Evolutionary conservation across 2,113 vertebrate species (phyloP).

Genomic region (Lophotis ruficrista): DNA sequence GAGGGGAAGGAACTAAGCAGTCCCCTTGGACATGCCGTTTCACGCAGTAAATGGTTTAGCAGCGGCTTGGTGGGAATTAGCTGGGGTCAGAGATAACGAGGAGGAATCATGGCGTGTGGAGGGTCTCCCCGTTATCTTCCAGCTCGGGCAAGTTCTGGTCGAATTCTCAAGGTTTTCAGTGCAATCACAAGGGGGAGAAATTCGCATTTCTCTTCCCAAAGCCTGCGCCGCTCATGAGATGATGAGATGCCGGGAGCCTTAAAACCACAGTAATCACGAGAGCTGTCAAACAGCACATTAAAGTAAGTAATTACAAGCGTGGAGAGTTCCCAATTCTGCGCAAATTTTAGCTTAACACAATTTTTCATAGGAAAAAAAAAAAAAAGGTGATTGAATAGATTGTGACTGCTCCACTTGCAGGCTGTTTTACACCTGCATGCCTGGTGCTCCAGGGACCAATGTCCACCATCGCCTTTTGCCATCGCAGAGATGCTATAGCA

Average conservation of each 20-base stretch:
- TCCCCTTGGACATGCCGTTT: accelerated
- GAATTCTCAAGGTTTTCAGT: neutral
- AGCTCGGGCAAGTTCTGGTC: neutral
- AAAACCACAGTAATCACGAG: neutral
- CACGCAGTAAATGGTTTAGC: neutral
- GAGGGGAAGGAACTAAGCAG: neutral
- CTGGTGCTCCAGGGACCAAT: neutral
- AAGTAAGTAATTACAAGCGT: neutral
- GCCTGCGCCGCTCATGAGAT: accelerated
- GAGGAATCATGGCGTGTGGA: accelerated
- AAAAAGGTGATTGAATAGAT: neutral
- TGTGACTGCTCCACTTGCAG: neutral
- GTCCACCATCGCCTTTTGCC: neutral
- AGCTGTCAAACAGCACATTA: conserved; percentile 16
- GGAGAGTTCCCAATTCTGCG: neutral
- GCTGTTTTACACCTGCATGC: neutral
- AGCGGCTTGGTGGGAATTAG: neutral
- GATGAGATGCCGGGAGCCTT: neutral
- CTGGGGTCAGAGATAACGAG: neutral
- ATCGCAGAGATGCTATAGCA: neutral
- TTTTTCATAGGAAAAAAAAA: neutral
- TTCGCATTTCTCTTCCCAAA: neutral
- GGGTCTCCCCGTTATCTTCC: neutral
- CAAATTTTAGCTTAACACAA: neutral
- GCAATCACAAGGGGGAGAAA: neutral